These are phyloP conservation scores for Pachliopta kotzebuea DNA, from an alignment of 2,888 invertebrate species.

Conservation along the genomic window DNA sequence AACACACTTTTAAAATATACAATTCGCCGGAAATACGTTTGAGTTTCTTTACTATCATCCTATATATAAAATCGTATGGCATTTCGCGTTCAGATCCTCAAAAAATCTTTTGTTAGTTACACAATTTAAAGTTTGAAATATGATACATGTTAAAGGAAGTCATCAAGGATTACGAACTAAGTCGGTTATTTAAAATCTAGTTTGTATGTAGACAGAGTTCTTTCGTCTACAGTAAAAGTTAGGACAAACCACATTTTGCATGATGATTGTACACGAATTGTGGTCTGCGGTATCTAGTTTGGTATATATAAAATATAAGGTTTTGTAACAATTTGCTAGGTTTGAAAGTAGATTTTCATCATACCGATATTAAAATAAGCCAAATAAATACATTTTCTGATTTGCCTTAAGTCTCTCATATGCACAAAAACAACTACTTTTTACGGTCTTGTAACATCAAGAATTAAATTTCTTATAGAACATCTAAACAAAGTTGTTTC, in stretches of 20 bases:
- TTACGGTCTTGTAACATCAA: background rate
- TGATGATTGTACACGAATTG: background rate
- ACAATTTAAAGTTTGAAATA: background rate
- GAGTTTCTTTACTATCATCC: background rate
- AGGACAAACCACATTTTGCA: conserved; percentile 7
- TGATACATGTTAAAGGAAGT: background rate
- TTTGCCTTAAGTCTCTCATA: background rate
- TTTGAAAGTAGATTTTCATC: background rate
- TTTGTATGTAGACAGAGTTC: conserved; percentile 11
- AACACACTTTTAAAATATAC: no score
- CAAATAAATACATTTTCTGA: no score
- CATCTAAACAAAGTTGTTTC: no score
- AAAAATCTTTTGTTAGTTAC: background rate
- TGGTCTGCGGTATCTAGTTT: background rate
- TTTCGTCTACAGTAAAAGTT: conserved; percentile 14
- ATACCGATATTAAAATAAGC: no score
- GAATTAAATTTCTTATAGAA: no score
- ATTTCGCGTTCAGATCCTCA: background rate
- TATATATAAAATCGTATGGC: no score
- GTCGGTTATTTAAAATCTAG: conserved; percentile 1
- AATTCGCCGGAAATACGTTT: background rate
- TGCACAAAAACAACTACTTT: background rate
- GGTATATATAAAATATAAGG: no score
- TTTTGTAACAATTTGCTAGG: background rate
- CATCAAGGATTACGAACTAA: background rate